Base-by-base conservation (phyloP, 2,888 invertebrate genomes). In the Hipparchia sbordonii region DNA sequence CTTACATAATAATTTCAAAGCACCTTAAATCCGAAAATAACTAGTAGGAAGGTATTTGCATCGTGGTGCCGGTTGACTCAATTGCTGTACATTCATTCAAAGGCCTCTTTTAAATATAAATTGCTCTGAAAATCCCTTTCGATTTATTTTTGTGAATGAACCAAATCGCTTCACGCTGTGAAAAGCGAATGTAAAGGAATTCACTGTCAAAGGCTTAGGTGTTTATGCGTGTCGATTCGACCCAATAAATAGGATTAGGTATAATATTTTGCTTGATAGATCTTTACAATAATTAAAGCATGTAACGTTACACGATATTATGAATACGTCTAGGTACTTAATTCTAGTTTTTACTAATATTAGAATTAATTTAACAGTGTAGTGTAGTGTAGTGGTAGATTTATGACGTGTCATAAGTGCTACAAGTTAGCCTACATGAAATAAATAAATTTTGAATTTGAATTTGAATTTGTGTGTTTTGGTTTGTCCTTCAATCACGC, bases 121-220 rank as follows among this genome's bases (percentile, higher is more conserved):
- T 71, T 54, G 68, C 57, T 57, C 65, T 52, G 61, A 46, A 67
- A 66, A 63, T 71, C 54, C 61, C 48, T 46, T 71, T 70, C 54
- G 72, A 33, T 67, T 67, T 67, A 67, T 67, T 67, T 67, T 67
- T 57, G 56, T 66, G 71, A 75, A 73, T 71, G 48, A 62, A 66
- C 67, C 52, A 65, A 66, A 67, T 54, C 57, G 33, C 23, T 74
- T 76, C 71, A 74, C 71, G 76, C 77, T 73, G 78, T 77, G 76
- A 78, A 77, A 77, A 73, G 74, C 56, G 67, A 67, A 57, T 46
- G 67, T 57, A 46, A 39, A 67, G 56, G 46, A 67, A 46, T 66
- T 66, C 33, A 13, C 10, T 33, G 23, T 6, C 10, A 45, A 46
- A 56, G 45, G 13, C 45, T 52, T 39, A 67, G 56, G 56, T 57